A percentile compares a stretch with the other conserved stretches of the same genome.
Evolutionary conservation across 2,888 invertebrate genomes (phyloP).

Genomic region (Drosophila setosimentum): DNA sequence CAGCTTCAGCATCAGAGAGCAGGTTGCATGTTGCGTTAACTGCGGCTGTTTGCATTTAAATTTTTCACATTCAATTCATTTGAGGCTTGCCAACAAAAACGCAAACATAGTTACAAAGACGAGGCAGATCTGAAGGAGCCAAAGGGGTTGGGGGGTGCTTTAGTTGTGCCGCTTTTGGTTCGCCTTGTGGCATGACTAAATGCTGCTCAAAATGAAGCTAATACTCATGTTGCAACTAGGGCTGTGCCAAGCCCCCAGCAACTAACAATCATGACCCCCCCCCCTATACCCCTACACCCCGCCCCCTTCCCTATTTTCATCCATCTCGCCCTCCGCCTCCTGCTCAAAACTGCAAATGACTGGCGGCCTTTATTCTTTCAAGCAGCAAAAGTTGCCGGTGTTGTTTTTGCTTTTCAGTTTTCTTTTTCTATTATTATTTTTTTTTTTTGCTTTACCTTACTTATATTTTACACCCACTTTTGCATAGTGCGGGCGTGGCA

Average conservation of each 20-base stretch:
- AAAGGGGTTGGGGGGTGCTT: neutral
- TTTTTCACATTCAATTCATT: conserved; percentile 82
- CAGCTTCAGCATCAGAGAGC: conserved; percentile 33
- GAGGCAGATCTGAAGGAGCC: conserved; percentile 13
- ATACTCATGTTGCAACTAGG: conserved; percentile 78
- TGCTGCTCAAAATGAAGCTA: conserved; percentile 78
- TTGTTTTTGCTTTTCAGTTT: conserved; percentile 8
- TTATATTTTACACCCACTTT: conserved; percentile 11
- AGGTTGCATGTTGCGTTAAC: conserved; percentile 53
- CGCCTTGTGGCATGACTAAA: conserved; percentile 52
- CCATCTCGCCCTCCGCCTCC: neutral
- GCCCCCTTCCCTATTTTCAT: neutral
- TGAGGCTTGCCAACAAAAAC: conserved; percentile 73
- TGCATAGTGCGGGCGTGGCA: conserved; percentile 69
- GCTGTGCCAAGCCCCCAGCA: conserved; percentile 37
- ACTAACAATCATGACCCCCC: conserved; percentile 17
- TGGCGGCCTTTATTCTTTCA: conserved; percentile 51
- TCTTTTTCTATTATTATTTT: neutral
- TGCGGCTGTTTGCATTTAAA: conserved; percentile 79
- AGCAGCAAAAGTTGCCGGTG: conserved; percentile 48
- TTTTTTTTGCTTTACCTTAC: neutral
- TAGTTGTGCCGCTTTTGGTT: conserved; percentile 22
- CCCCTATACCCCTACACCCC: neutral
- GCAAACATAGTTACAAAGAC: conserved; percentile 78
- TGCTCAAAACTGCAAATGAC: conserved; percentile 56